Evolutionary conservation across 2,888 invertebrate species (phyloP).

Genomic region (Pterostichus niger): DNA sequence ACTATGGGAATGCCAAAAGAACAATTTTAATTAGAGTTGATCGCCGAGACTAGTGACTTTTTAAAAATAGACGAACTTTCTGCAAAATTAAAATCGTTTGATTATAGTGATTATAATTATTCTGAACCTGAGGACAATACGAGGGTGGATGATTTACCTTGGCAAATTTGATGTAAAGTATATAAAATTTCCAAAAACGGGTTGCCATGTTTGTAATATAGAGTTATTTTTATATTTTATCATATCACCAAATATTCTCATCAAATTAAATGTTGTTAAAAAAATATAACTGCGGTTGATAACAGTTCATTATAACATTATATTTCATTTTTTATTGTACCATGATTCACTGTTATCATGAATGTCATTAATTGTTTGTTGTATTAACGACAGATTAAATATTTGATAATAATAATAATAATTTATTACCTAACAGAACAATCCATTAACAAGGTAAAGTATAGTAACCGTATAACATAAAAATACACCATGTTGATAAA

Average conservation of each 20-base stretch:
- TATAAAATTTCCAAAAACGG: constrained; percentile 3
- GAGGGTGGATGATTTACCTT: constrained; percentile 39
- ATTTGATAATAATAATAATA: no score
- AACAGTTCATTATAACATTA: background rate
- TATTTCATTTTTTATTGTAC: no score
- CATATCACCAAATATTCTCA: constrained; percentile 2
- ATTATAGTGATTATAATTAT: constrained; percentile 3
- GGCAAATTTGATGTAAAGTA: constrained; percentile 2
- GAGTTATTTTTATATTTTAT: constrained; percentile 40
- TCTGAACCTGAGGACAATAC: constrained; percentile 1
- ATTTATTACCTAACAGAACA: no score
- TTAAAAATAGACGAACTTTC: constrained; percentile 34
- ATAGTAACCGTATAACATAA: no score
- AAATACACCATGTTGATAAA: no score
- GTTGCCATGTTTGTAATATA: constrained; percentile 10
- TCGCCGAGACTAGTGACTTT: constrained; percentile 2
- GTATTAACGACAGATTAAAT: constrained; percentile 1
- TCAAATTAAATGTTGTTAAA: background rate
- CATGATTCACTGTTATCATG: background rate
- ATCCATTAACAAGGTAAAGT: no score
- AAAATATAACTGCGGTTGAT: background rate
- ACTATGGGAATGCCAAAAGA: constrained; percentile 35
- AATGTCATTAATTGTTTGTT: background rate
- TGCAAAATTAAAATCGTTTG: background rate
- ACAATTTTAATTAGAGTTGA: constrained; percentile 53